Base-by-base conservation (phyloP, 2,888 invertebrate species). In the Chydorus sphaericus region DNA sequence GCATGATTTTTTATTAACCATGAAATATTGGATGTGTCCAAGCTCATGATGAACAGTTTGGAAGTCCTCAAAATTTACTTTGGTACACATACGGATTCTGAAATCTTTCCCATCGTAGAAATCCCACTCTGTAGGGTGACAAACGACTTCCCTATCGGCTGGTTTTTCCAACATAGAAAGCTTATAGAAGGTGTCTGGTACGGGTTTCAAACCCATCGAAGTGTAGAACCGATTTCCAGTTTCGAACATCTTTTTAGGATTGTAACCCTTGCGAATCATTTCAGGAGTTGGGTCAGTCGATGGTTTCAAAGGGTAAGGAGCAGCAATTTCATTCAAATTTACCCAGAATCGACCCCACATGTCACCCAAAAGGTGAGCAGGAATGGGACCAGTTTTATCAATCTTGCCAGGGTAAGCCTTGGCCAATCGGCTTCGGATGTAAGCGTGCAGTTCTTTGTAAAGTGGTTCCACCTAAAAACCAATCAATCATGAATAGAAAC, bases 71-170 rank as follows among this genome's bases (percentile, higher is more conserved):
- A 63, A 59, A 26, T 57, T 60, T 8, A 66, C 61, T n/a, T 60
- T 55, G 0, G 66, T 63, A 54, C 66, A 66, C 65, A 63, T 63
- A 49, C 66, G 66, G 33, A 66, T 66, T 44, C 73, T 64, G 63
- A 70, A 70, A 61, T 73, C 73, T 54, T 66, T 64, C 30, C 63
- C 65, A 54, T 70, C 66, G 52, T 67, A 72, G 59, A 73, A 70
- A 59, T 72, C 70, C 63, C 71, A 71, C 16, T 72, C 70, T 4
- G 70, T 66, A 8, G 73, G 72, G 44, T 72, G 67, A 59, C 73
- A 73, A 7, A 63, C 61, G 29, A 66, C 59, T 6, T 66, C 63
- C 11, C 63, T 57, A 44, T 64, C 61, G 10, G 49, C 53, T 0
- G 69, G 69, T 50, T 70, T 66, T 30, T 66, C 65, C 56, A 72